Conservation (phyloP, 2,113 vertebrate species). For the Ptyas mucosa region DNA sequence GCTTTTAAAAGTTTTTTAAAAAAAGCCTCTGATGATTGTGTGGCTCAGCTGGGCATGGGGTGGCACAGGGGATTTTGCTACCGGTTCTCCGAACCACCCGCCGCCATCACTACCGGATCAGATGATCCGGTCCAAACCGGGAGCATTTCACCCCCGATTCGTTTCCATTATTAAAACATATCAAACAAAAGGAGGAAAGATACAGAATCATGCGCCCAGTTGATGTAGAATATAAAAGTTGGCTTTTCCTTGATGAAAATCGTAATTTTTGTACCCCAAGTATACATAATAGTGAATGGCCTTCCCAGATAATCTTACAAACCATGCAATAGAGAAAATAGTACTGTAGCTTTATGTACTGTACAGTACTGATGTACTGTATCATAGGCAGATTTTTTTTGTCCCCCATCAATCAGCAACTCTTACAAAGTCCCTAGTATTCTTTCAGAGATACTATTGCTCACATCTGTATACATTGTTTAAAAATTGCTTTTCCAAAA, state of each 20-base stretch:
- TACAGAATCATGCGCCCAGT: background rate
- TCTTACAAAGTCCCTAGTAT: conserved; percentile 58
- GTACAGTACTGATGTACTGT: background rate
- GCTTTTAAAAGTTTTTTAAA: no score
- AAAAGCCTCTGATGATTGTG: no score
- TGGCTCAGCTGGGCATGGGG: no score
- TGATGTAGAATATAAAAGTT: background rate
- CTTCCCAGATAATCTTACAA: background rate
- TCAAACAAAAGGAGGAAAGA: background rate
- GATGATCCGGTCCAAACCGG: no score
- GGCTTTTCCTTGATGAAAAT: background rate
- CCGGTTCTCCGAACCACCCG: no score
- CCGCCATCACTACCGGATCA: no score
- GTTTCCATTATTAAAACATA: background rate
- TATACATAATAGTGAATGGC: background rate
- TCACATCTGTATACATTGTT: conserved; percentile 58
- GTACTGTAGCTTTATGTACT: background rate
- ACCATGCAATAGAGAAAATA: background rate
- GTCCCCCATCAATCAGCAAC: conserved; percentile 49
- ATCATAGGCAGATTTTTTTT: conserved; percentile 39
- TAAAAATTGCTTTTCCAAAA: conserved; percentile 42
- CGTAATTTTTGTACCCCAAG: background rate
- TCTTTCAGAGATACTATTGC: conserved; percentile 53
- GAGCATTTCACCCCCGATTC: no score
- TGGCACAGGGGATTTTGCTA: no score